Evolutionary conservation across 2,113 vertebrate species (phyloP).

Genomic region (Ophthalmotilapia sp.): DNA sequence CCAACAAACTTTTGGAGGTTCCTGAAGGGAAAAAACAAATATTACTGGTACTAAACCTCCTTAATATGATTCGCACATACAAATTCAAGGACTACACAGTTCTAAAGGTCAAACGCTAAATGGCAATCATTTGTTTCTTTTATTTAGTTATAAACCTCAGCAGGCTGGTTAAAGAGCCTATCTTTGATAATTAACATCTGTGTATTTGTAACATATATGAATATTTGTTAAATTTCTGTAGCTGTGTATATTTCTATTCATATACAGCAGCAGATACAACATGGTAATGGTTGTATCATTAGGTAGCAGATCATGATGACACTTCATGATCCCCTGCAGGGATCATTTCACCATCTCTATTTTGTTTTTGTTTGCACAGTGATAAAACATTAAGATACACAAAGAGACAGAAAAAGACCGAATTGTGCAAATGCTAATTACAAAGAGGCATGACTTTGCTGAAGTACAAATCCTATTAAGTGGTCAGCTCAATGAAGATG

Average conservation of each 20-base stretch:
- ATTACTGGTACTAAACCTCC: neutral
- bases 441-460: neutral
- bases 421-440: conserved; percentile 9
- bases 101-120: neutral
- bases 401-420: conserved; percentile 9
- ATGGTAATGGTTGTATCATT: neutral
- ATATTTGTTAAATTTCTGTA: neutral
- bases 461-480: neutral
- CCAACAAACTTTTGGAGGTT: neutral
- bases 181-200: neutral
- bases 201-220: neutral
- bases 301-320: neutral
- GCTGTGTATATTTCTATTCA: neutral
- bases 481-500: neutral
- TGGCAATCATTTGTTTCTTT: neutral
- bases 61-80: neutral
- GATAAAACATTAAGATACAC: neutral
- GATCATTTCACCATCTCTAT: neutral
- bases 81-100: neutral
- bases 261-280: neutral
- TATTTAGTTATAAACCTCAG: neutral
- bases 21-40: neutral
- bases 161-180: neutral
- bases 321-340: neutral
- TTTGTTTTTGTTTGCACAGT: neutral